Evolutionary conservation across 2,888 invertebrate species (phyloP).

Genomic region (Callosobruchus maculatus): DNA sequence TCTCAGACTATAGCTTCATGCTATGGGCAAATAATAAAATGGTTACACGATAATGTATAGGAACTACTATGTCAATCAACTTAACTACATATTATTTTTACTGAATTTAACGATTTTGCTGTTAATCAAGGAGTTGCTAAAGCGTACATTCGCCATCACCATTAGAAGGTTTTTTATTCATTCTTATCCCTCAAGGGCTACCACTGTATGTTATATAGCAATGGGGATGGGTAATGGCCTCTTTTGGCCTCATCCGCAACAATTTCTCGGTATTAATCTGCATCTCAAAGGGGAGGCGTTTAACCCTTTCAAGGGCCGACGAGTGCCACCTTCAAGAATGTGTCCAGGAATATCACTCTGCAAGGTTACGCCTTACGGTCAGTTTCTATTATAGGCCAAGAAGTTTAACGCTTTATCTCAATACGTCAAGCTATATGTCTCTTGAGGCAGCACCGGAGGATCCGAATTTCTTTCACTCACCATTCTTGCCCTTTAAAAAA

Average conservation of each 20-base stretch:
- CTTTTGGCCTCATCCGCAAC: constrained; percentile 27
- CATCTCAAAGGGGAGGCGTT: constrained; percentile 31
- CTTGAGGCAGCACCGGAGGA: no score
- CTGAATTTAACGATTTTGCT: no score
- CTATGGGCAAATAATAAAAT: no score
- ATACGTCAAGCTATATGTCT: no score
- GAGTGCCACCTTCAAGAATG: constrained; percentile 22
- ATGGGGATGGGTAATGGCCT: not conserved
- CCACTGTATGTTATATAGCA: not conserved
- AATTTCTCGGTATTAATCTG: constrained; percentile 50
- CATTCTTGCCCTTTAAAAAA: no score
- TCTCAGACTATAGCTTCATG: no score
- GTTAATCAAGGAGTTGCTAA: no score
- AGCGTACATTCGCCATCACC: no score
- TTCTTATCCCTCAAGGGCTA: not conserved
- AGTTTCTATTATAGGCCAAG: not conserved
- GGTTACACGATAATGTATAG: no score
- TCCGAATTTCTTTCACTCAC: no score
- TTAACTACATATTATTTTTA: no score
- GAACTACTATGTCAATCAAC: no score
- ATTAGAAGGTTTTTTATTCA: not conserved
- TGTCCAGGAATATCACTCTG: not conserved
- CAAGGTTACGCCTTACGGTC: not conserved
- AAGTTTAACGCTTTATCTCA: not conserved
- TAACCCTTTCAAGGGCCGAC: constrained; percentile 41